Percentiles rank a stretch among this genome's conserved stretches.
phyloP scores from a whole-genome alignment of 2,888 invertebrate genomes.

The Erynnis tages region DNA sequence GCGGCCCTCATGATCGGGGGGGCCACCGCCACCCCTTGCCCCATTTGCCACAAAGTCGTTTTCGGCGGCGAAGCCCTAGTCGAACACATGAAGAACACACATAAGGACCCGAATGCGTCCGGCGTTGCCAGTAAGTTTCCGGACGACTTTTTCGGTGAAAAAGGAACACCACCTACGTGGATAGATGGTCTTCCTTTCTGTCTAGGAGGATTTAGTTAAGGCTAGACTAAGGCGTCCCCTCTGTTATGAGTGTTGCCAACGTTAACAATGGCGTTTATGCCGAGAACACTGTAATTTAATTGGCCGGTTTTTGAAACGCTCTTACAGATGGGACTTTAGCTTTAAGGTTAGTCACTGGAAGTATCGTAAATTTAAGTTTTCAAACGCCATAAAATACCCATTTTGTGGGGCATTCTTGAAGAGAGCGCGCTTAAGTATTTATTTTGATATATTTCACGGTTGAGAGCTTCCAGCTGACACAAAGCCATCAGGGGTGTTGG shows the following conservation, averaged over 20 bases:
- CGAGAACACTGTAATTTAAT: constrained; percentile 7
- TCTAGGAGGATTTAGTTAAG: constrained; percentile 26
- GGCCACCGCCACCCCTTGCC: constrained; percentile 95
- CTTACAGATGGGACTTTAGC: constrained; percentile 65
- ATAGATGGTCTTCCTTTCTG: constrained; percentile 42
- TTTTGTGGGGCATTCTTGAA: constrained; percentile 4
- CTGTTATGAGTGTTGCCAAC: constrained; percentile 37
- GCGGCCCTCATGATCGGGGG: constrained; percentile 95
- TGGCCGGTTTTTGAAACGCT: constrained; percentile 35
- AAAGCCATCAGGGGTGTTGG: constrained; percentile 81
- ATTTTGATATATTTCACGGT: constrained; percentile 37
- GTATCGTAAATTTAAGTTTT: constrained; percentile 42
- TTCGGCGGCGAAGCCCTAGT: constrained; percentile 95
- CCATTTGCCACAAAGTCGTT: constrained; percentile 96
- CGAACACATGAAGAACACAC: constrained; percentile 97
- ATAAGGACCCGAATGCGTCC: constrained; percentile 95
- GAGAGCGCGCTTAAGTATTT: constrained; percentile 8
- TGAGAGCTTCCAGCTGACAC: constrained; percentile 76
- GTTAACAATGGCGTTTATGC: constrained; percentile 7
- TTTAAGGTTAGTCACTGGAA: constrained; percentile 73
- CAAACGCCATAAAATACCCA: constrained; percentile 14
- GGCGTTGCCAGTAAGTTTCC: constrained; percentile 93
- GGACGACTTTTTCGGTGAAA: constrained; percentile 39
- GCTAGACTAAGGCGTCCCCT: constrained; percentile 38
- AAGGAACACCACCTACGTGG: constrained; percentile 41